A percentile compares a stretch with the other conserved stretches of the same genome.
These are phyloP conservation scores for Drosophila subobscura DNA, from an alignment of 1,140 invertebrate genomes.

Conservation along the genomic window DNA sequence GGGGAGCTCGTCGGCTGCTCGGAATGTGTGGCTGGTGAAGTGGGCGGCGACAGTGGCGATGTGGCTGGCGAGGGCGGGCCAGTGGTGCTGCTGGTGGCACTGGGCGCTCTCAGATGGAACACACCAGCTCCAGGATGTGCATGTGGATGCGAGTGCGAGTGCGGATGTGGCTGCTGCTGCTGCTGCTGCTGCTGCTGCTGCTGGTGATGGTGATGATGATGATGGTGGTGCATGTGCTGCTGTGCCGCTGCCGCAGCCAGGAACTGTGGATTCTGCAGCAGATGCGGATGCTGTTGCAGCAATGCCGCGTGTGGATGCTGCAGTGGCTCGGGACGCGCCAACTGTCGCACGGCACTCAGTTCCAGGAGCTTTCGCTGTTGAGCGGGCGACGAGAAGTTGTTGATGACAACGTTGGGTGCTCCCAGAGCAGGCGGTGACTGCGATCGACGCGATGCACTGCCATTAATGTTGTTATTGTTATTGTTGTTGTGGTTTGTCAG, in stretches of 20 bases:
- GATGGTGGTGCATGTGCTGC: constrained; percentile 71
- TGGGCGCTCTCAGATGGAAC: constrained; percentile 65
- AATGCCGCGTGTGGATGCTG: constrained; percentile 78
- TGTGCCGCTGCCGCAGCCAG: constrained; percentile 71
- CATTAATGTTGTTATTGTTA: constrained; percentile 42
- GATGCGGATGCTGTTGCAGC: constrained; percentile 77
- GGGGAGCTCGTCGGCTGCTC: constrained; percentile 54
- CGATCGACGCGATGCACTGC: constrained; percentile 29
- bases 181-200: constrained; percentile 43
- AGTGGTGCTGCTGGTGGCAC: constrained; percentile 32
- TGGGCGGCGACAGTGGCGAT: constrained; percentile 77
- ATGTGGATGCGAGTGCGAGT: constrained; percentile 37
- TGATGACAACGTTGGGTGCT: not conserved
- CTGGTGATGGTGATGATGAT: constrained; percentile 51
- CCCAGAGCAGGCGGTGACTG: constrained; percentile 44
- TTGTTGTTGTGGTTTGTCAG: constrained; percentile 34
- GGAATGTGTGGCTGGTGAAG: constrained; percentile 64
- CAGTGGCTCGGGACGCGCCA: constrained; percentile 73
- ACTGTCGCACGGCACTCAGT: constrained; percentile 58
- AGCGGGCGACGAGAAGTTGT: constrained; percentile 49
- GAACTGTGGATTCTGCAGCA: constrained; percentile 79
- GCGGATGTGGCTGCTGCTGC: constrained; percentile 38
- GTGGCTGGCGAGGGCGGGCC: constrained; percentile 72
- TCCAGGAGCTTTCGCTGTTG: constrained; percentile 71
- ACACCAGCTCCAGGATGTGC: constrained; percentile 45